These are phyloP conservation scores for Lasioglossum pauxillum DNA, from an alignment of 2,888 invertebrate genomes.

Conservation along the genomic window DNA sequence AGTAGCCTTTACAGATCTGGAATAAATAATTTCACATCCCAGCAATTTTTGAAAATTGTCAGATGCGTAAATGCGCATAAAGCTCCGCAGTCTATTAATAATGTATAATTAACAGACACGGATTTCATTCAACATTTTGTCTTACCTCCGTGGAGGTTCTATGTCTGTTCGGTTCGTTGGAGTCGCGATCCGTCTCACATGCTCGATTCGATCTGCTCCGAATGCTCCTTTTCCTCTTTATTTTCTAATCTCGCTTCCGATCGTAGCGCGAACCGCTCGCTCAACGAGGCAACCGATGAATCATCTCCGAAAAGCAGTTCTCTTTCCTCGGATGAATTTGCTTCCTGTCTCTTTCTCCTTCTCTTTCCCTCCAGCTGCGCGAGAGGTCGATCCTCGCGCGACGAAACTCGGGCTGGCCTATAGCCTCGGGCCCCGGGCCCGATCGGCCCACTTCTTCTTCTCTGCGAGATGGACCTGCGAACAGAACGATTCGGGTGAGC, in stretches of 20 bases:
- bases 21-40: no score
- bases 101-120: no score
- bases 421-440: conserved; percentile 65
- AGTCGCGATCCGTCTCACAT: conserved; percentile 17
- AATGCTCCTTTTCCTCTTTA: background rate
- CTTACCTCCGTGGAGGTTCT: background rate
- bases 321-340: background rate
- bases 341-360: conserved; percentile 31
- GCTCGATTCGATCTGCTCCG: conserved; percentile 7
- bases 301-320: conserved; percentile 7
- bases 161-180: background rate
- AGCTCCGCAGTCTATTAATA: no score
- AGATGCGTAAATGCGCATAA: no score
- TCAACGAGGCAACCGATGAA: conserved; percentile 21
- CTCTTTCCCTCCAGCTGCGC: background rate
- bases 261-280: conserved; percentile 12
- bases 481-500: conserved; percentile 51
- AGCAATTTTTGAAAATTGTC: no score
- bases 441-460: conserved; percentile 66
- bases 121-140: no score
- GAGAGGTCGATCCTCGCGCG: conserved; percentile 7
- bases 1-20: no score
- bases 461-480: conserved; percentile 37
- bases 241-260: background rate
- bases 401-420: conserved; percentile 66